Base-by-base conservation (phyloP, 2,888 invertebrate species). In the Patella pellucida region DNA sequence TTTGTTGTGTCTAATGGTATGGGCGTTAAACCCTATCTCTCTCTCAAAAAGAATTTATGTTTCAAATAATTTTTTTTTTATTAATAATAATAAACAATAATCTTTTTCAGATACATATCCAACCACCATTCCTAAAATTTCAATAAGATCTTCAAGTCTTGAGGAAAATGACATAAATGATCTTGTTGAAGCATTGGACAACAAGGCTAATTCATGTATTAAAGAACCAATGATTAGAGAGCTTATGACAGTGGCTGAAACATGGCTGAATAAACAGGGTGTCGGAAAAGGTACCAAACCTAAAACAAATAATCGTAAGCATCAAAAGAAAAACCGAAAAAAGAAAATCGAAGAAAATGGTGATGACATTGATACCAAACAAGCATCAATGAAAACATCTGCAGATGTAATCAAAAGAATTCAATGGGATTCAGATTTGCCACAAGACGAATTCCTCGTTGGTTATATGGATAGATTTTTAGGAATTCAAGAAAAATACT, bases 381-480 rank as follows among this genome's bases (percentile, higher is more conserved):
- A 82, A 67, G 71, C 79, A 9, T 78, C 87, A 5, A 89, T 91
- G 90, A 89, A 88, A 79, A 91, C 91, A 9, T 89, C 91, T 4
- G 82, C 82, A 3, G 91, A 91, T 79, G 91, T 91, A 23, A 88
- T 91, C 51, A 84, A 85, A 16, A 81, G 91, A 69, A 86, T 92
- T 51, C 79, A 83, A 52, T 91, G 91, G 91, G 91, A 91, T 82
- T 81, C 84, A 15, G 81, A 80, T 51, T 77, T 91, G 27, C 79
- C 81, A 3, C 31, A 79, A 23, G 86, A 88, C 11, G 70, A 81
- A 50, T 89, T 91, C 78, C 81, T 79, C 3, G 84, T 91, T 23
- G 91, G 91, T 11, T 91, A 92, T 79, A 74, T 90, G 23, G 91
- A 91, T 78, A 81, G 91, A 62, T 91, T 92, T 81, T 74, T 81